Base-by-base conservation (phyloP, 2,888 invertebrate genomes). In the Diabrotica balteata region DNA sequence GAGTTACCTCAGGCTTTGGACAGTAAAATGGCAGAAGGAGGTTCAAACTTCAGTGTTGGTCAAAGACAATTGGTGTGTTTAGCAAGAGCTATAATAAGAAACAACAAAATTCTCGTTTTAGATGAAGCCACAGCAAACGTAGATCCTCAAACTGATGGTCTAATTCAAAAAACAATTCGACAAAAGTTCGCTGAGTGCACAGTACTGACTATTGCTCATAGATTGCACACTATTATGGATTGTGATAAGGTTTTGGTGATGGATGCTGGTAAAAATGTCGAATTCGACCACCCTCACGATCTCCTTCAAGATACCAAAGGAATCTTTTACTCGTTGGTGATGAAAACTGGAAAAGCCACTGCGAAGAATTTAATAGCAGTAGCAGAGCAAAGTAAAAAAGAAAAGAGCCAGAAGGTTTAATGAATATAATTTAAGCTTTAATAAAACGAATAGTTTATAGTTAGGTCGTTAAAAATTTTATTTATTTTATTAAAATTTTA, bases 221-320 rank as follows among this genome's bases (percentile, higher is more conserved):
- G 94, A 46, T 86, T 95, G 7, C 89, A 94, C 78, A 94, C 94
- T 0, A 91, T 95, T 59, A 93, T 95, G 91, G 94, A 95, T 83
- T 93, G 91, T 0, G 92, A 94, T 84, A 88, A 89, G 82, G 90
- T 94, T 61, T 80, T 94, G 73, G 93, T 94, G 9, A 90, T 95
- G 88, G 91, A 93, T 80, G 90, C 90, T 42, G 94, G 94, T 0
- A 88, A 57, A 17, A 87, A 90, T 80, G 88, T 88, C 0, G 95
- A 96, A 82, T 88, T 91, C 47, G 94, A 70, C 3, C 90, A 91
- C 77, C 95, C 96, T 0, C 88, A 88, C 79, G 86, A 88, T 73
- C 80, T 93, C 54, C 79, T 93, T 51, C 86, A 88, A 50, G 77
- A 79, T 54, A 42, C 62, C 2, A 63, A 71, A 8, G 77, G 80